phyloP scores from a whole-genome alignment of 1,140 invertebrate species.

The Zaprionus camerounensis region DNA sequence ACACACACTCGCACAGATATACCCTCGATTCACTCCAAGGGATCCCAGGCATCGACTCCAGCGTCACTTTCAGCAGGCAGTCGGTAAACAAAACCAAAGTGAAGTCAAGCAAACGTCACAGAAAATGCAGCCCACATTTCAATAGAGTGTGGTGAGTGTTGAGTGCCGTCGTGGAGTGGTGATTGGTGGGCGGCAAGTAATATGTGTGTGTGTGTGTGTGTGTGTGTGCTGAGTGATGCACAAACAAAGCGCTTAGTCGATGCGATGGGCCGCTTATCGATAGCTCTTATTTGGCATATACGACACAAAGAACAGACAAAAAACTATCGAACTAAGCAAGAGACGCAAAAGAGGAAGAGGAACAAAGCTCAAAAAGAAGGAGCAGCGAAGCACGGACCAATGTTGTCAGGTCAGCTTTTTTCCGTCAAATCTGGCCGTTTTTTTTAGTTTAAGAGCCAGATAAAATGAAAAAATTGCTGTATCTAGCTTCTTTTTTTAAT shows the following conservation, averaged over 20 bases:
- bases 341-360: not conserved
- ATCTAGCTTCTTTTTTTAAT: too few relatives aligned
- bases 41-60: constrained; percentile 6
- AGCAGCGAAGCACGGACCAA: not conserved
- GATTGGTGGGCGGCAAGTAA: not conserved
- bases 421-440: too few relatives aligned
- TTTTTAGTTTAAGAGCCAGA: too few relatives aligned
- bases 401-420: too few relatives aligned
- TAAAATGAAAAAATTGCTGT: too few relatives aligned
- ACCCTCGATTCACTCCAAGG: not conserved
- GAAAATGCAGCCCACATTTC: constrained; percentile 23
- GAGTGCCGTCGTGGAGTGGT: not conserved
- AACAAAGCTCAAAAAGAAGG: not conserved
- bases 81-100: constrained; percentile 41
- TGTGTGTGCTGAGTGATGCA: constrained; percentile 13
- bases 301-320: constrained; percentile 27
- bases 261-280: constrained; percentile 13
- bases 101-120: constrained; percentile 40
- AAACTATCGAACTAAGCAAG: constrained; percentile 14
- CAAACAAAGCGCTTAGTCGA: constrained; percentile 36
- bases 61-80: constrained; percentile 31
- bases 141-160: constrained; percentile 1
- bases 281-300: constrained; percentile 39
- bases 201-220: not conserved
- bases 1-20: not conserved